Evolutionary conservation across 1,140 invertebrate genomes (phyloP).

Genomic region (Lordiphosa stackelbergi): DNA sequence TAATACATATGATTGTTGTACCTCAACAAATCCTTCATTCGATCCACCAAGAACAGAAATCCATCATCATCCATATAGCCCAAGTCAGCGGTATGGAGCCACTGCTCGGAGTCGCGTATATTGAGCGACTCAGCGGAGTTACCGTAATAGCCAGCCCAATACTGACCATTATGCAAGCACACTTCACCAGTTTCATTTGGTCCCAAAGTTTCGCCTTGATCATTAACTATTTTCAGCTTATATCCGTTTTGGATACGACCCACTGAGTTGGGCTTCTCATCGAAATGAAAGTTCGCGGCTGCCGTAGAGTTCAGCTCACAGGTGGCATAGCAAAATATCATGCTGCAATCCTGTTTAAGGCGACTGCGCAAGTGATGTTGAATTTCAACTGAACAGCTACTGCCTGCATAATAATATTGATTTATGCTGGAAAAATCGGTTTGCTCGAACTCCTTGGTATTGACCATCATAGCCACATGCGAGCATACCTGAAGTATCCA

Average conservation of each 20-base stretch:
- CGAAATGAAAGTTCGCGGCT: slow-evolving; percentile 5
- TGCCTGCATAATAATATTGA: not conserved
- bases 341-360: not conserved
- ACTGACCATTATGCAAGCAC: slow-evolving; percentile 74
- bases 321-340: not conserved
- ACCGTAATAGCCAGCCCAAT: slow-evolving; percentile 40
- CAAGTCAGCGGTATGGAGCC: slow-evolving; percentile 83
- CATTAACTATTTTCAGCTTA: slow-evolving; percentile 64
- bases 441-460: not conserved
- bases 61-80: slow-evolving; percentile 79
- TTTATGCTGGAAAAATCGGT: slow-evolving; percentile 2
- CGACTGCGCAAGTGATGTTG: not conserved
- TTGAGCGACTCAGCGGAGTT: slow-evolving; percentile 18
- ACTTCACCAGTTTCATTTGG: slow-evolving; percentile 81
- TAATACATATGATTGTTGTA: slow-evolving; percentile 49
- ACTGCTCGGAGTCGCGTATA: slow-evolving; percentile 76
- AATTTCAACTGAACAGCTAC: not conserved
- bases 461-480: slow-evolving; percentile 4
- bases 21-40: slow-evolving; percentile 81
- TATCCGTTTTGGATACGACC: slow-evolving; percentile 36
- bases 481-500: slow-evolving; percentile 1
- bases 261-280: slow-evolving; percentile 20
- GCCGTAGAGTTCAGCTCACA: slow-evolving; percentile 6
- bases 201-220: slow-evolving; percentile 79
- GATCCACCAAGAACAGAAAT: slow-evolving; percentile 79